Evolutionary conservation across 2,113 vertebrate genomes (phyloP).

Genomic region (Prietella phreatophila): DNA sequence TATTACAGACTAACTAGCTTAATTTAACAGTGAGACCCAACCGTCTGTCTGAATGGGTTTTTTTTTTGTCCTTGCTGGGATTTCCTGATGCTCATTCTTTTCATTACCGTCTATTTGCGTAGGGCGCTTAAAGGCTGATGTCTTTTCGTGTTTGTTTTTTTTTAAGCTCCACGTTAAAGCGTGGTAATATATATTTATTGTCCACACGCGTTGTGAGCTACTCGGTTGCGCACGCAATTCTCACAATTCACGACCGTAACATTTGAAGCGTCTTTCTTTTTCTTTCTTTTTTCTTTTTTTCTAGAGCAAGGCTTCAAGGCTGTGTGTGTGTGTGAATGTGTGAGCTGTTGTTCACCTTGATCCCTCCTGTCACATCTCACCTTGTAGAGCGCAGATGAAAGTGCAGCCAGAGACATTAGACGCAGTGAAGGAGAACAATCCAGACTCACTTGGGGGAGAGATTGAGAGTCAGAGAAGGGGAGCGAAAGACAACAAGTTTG

Average conservation of each 20-base stretch:
- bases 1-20: not conserved
- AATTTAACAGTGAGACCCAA: not conserved
- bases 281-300: no score
- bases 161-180: not conserved
- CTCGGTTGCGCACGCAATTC: not conserved
- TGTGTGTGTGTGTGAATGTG: constrained; percentile 6
- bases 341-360: constrained; percentile 42
- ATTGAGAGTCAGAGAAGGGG: not conserved
- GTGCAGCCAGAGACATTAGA: constrained; percentile 48
- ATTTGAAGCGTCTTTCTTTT: not conserved
- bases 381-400: constrained; percentile 52
- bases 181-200: not conserved
- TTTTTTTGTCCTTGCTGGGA: not conserved
- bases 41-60: not conserved
- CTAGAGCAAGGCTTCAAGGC: constrained; percentile 4
- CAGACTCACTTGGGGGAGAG: constrained; percentile 35
- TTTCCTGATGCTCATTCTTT: not conserved
- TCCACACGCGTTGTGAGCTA: not conserved
- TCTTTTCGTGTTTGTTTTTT: not conserved
- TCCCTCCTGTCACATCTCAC: constrained; percentile 47
- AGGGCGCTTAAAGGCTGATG: not conserved
- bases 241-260: not conserved
- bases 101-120: not conserved
- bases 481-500: not conserved
- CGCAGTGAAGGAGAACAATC: constrained; percentile 45